Conservation (phyloP, 92 coral and sea anemone species). For the Hydrozoanthus gracilis region DNA sequence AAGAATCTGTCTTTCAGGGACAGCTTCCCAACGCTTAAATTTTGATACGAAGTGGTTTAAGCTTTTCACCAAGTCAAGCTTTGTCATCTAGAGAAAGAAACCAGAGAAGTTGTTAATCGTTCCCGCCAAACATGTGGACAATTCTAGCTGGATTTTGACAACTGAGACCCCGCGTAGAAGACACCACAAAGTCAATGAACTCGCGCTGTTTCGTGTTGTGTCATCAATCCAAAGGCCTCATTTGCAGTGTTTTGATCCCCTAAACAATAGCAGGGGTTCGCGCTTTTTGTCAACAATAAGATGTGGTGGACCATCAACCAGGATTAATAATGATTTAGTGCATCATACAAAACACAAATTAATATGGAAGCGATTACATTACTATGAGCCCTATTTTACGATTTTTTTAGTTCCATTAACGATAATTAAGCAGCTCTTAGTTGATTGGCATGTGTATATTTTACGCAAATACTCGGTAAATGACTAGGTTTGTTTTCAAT, state of each 20-base stretch:
- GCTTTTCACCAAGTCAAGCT: background rate
- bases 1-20: slow-evolving; percentile 34
- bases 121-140: background rate
- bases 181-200: slow-evolving; percentile 11
- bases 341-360: too few species aligned
- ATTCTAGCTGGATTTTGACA: slow-evolving; percentile 8
- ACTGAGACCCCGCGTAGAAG: background rate
- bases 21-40: background rate
- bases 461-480: too few species aligned
- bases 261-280: slow-evolving; percentile 27
- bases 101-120: background rate
- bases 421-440: too few species aligned
- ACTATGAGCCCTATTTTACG: too few species aligned
- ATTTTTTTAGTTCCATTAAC: too few species aligned
- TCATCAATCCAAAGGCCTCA: slow-evolving; percentile 5
- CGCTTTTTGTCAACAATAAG: background rate
- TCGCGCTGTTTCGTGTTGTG: background rate
- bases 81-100: background rate
- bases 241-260: slow-evolving; percentile 6
- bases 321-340: too few species aligned
- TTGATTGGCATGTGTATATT: too few species aligned
- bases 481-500: too few species aligned
- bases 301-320: too few species aligned
- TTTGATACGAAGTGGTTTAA: background rate
- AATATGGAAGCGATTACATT: too few species aligned